A percentile compares a stretch with the other conserved stretches of the same genome.
phyloP scores from a whole-genome alignment of 2,888 invertebrate species.

The Myopa testacea region DNA sequence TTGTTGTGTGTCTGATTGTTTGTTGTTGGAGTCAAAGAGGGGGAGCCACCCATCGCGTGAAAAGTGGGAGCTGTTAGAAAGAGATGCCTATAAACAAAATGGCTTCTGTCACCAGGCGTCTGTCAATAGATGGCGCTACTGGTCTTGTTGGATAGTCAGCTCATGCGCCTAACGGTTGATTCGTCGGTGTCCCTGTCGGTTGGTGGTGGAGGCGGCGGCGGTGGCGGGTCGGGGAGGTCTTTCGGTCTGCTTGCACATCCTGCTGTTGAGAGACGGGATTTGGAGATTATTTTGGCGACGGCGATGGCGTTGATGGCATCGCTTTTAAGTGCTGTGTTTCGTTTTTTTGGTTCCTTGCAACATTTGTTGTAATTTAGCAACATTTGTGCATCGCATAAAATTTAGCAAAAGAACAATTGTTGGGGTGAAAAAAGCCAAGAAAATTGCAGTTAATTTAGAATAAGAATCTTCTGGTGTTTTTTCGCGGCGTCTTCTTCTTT shows the following conservation, averaged over 20 bases:
- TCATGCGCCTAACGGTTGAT: slow-evolving; percentile 26
- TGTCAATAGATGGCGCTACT: slow-evolving; percentile 65
- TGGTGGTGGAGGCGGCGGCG: background rate
- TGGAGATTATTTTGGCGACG: background rate
- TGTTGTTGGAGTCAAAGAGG: background rate
- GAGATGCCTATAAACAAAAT: slow-evolving; percentile 66
- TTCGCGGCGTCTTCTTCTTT: no score
- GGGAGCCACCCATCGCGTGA: slow-evolving; percentile 42
- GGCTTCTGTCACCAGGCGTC: slow-evolving; percentile 64
- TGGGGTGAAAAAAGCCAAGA: no score
- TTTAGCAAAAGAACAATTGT: background rate
- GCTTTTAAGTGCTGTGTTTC: background rate
- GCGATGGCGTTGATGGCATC: background rate
- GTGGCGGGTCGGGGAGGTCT: background rate
- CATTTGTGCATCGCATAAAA: background rate
- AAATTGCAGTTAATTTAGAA: no score
- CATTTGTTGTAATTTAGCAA: background rate
- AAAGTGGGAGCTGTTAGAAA: slow-evolving; percentile 45
- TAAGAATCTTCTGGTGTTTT: no score
- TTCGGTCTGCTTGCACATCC: background rate
- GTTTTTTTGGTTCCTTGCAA: background rate
- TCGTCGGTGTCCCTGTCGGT: background rate
- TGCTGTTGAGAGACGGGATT: background rate
- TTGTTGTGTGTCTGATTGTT: background rate
- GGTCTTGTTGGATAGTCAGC: slow-evolving; percentile 12